These are phyloP conservation scores for Aldabrachelys gigantea DNA, from an alignment of 2,113 vertebrate genomes.

Conservation along the genomic window DNA sequence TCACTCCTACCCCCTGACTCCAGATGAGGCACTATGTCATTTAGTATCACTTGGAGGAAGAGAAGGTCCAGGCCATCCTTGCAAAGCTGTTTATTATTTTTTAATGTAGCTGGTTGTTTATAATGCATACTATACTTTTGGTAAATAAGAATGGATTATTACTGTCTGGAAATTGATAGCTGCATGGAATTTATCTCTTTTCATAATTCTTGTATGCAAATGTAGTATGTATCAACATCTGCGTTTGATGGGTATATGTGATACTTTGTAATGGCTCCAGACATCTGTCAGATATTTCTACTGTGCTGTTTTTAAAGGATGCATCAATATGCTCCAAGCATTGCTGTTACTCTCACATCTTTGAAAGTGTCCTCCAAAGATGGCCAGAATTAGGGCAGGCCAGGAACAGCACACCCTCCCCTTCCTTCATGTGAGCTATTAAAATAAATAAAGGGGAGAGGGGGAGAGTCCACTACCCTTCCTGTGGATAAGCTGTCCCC, in stretches of 20 bases:
- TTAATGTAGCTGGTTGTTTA: not conserved
- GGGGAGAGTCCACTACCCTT: not conserved
- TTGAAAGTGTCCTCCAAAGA: not conserved
- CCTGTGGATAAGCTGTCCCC: not conserved
- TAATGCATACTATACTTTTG: not conserved
- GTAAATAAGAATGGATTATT: not conserved
- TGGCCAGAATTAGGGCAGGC: not conserved
- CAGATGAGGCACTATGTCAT: not conserved
- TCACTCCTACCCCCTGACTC: not conserved
- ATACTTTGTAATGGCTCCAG: not conserved
- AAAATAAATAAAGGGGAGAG: not conserved
- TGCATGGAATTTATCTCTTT: not conserved
- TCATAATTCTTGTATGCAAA: not conserved
- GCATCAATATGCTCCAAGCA: not conserved
- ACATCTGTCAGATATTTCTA: not conserved
- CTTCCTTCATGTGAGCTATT: fast-evolving
- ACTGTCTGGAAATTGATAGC: not conserved
- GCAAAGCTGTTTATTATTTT: not conserved
- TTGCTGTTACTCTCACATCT: not conserved
- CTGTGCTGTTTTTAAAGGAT: not conserved
- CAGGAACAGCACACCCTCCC: not conserved
- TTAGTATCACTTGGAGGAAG: not conserved
- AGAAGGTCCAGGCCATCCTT: not conserved
- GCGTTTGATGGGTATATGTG: not conserved
- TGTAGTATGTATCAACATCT: not conserved